Conservation (phyloP, 2,888 invertebrate species). For the Meteorus colon region DNA sequence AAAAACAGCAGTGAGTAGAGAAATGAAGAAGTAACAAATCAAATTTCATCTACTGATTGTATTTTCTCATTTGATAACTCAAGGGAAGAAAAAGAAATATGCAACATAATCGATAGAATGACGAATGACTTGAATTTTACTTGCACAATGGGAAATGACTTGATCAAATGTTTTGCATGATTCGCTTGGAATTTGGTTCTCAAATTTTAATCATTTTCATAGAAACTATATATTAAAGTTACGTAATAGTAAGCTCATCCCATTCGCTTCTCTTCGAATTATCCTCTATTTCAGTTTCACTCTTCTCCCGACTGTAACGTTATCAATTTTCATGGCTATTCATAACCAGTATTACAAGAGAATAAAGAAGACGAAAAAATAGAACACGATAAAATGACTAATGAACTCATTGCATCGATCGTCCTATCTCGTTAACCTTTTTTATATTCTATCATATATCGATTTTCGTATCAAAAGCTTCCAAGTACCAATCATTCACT, state of each 20-base stretch:
- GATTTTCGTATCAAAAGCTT: background rate
- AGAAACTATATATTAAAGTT: background rate
- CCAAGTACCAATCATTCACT: constrained; percentile 38
- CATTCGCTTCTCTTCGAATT: background rate
- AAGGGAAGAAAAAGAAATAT: background rate
- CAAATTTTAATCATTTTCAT: background rate
- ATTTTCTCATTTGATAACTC: constrained; percentile 5
- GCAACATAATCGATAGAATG: background rate
- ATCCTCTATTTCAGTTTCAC: background rate
- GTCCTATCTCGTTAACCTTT: background rate
- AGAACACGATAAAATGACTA: background rate
- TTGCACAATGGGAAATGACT: background rate
- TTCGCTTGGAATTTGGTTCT: background rate
- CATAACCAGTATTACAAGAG: background rate
- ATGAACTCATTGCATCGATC: constrained; percentile 8
- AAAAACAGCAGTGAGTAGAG: background rate
- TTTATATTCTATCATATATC: background rate
- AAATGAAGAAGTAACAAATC: constrained; percentile 7
- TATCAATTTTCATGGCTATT: background rate
- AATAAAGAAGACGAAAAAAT: background rate
- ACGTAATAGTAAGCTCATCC: no score
- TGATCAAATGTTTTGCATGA: background rate
- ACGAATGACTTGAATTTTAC: background rate
- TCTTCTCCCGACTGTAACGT: background rate
- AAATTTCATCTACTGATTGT: constrained; percentile 28